A percentile compares a stretch with the other conserved stretches of the same genome.
Conservation (phyloP, 1,140 invertebrate genomes). For the Euwallacea similis region DNA sequence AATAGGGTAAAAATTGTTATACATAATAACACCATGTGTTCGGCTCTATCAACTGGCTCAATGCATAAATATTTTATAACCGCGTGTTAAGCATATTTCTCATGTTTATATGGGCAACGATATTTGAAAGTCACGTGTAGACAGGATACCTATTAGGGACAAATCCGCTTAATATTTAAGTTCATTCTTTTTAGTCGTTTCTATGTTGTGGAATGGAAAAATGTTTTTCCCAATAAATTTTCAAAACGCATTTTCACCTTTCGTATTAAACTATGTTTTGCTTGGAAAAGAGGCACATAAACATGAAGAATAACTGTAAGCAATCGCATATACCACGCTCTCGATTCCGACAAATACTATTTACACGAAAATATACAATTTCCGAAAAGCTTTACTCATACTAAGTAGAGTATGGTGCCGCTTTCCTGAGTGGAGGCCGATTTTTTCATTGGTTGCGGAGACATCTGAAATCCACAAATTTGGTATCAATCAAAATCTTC, state of each 20-base stretch:
- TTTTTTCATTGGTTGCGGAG: conserved; percentile 35
- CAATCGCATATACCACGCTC: too few relatives aligned
- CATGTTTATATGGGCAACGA: too few relatives aligned
- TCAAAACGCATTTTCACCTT: background rate
- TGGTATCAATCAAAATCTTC: background rate
- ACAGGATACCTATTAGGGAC: too few relatives aligned
- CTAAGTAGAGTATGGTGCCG: conserved; percentile 2
- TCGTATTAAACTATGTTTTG: background rate
- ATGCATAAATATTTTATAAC: too few relatives aligned
- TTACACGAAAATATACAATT: conserved; percentile 33
- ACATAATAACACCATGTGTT: too few relatives aligned
- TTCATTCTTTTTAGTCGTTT: background rate
- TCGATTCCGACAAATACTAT: conserved; percentile 7
- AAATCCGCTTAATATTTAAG: background rate
- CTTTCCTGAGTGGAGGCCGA: conserved; percentile 12
- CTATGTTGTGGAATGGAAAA: background rate
- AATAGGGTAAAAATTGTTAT: too few relatives aligned
- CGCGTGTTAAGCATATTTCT: too few relatives aligned
- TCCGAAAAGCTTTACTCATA: conserved; percentile 12
- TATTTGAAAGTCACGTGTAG: too few relatives aligned
- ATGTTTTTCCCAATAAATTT: background rate
- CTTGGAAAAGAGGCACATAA: background rate
- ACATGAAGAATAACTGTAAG: background rate
- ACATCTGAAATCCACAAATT: conserved; percentile 27
- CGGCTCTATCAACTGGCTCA: too few relatives aligned